A percentile compares a stretch with the other conserved stretches of the same genome.
Evolutionary conservation across 2,113 vertebrate genomes (phyloP).

Genomic region (Stictonetta naevosa): DNA sequence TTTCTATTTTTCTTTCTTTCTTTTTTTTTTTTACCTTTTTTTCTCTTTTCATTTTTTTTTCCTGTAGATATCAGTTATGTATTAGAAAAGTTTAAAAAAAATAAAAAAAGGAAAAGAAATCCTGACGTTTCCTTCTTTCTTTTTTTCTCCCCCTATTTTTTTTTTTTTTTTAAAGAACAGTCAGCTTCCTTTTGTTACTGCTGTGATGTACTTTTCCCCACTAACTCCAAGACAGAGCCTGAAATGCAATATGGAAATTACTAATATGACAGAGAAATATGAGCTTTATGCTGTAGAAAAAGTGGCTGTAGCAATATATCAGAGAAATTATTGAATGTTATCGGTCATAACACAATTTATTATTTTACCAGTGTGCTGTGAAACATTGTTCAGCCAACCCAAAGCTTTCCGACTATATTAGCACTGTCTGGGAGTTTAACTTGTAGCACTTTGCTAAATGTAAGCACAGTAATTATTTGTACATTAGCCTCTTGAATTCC

Average conservation of each 20-base stretch:
- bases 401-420: neutral
- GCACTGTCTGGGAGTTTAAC: neutral
- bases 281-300: slow-evolving; percentile 39
- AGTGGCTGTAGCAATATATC: slow-evolving; percentile 41
- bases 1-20: slow-evolving; percentile 7
- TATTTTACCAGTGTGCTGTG: slow-evolving; percentile 55
- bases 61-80: slow-evolving; percentile 30
- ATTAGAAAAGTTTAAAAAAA: slow-evolving; percentile 33
- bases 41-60: neutral
- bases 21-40: neutral
- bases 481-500: neutral
- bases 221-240: slow-evolving; percentile 25
- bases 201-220: slow-evolving; percentile 4
- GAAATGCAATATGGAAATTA: slow-evolving; percentile 69
- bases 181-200: slow-evolving; percentile 31
- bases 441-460: neutral
- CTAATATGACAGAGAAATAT: slow-evolving; percentile 63
- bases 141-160: neutral
- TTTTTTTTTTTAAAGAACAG: slow-evolving; percentile 1
- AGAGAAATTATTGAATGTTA: slow-evolving; percentile 70
- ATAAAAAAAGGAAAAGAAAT: neutral
- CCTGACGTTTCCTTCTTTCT: slow-evolving; percentile 33
- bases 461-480: slow-evolving; percentile 49
- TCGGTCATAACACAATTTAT: slow-evolving; percentile 60
- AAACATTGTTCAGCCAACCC: slow-evolving; percentile 52